A percentile compares a stretch with the other conserved stretches of the same genome.
These are phyloP conservation scores for Apostichopus parvimensis DNA, from an alignment of 35 echinoderm and acorn worm genomes.

Conservation along the genomic window DNA sequence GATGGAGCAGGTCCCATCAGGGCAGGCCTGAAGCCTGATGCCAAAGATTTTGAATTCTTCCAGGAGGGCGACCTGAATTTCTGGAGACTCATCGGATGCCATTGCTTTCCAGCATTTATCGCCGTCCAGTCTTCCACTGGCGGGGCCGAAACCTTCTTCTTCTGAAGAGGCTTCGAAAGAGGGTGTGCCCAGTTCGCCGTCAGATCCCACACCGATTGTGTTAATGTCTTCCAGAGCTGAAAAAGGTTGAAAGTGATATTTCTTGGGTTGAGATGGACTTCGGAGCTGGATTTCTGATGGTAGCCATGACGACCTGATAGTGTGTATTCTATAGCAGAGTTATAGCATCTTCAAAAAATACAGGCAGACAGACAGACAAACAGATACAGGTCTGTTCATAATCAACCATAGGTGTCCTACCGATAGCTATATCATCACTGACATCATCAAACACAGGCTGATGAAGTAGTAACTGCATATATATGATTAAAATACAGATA, in stretches of 20 bases:
- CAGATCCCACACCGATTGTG: background rate
- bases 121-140: background rate
- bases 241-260: background rate
- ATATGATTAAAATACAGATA: too few species aligned
- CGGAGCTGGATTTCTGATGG: too few species aligned
- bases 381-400: too few species aligned
- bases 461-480: too few species aligned
- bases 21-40: background rate
- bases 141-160: background rate
- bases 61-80: background rate
- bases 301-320: too few species aligned
- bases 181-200: background rate
- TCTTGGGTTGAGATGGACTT: too few species aligned
- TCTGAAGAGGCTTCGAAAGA: background rate
- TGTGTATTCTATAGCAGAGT: too few species aligned
- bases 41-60: background rate
- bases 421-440: too few species aligned
- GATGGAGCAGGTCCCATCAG: background rate
- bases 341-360: too few species aligned
- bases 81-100: background rate
- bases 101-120: background rate
- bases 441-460: too few species aligned
- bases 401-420: too few species aligned
- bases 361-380: too few species aligned
- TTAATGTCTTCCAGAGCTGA: background rate